These are phyloP conservation scores for Sisor rabdophorus DNA, from an alignment of 2,113 vertebrate species.

Conservation along the genomic window DNA sequence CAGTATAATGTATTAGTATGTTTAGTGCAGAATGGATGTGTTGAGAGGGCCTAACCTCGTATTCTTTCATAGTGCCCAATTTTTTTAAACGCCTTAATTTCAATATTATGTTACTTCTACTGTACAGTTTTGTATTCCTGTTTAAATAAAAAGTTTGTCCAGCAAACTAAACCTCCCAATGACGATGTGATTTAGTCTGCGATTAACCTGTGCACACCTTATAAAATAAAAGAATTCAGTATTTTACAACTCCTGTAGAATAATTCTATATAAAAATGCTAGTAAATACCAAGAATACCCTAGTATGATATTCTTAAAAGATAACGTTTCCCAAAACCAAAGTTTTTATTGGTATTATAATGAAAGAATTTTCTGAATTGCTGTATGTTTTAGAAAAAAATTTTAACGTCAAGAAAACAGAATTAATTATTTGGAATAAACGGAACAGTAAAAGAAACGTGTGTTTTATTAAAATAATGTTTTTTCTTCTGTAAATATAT, in stretches of 20 bases:
- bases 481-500: too few species aligned
- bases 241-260: background rate
- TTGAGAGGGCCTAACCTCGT: too few species aligned
- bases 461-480: background rate
- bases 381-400: background rate
- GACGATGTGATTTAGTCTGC: background rate
- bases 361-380: background rate
- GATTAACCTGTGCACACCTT: background rate
- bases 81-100: too few species aligned
- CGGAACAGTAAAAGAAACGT: background rate
- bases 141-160: background rate
- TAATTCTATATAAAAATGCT: background rate
- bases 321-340: too few species aligned
- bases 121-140: background rate
- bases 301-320: background rate
- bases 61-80: too few species aligned
- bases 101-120: too few species aligned
- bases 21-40: too few species aligned
- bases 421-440: background rate
- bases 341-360: constrained; percentile 1
- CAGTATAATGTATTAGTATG: too few species aligned
- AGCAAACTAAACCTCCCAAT: background rate
- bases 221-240: background rate
- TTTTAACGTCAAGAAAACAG: background rate
- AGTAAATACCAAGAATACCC: background rate